Percentiles rank a stretch among this genome's conserved stretches.
Conservation (phyloP, 2,113 vertebrate species). For the Cercopithecus mona region DNA sequence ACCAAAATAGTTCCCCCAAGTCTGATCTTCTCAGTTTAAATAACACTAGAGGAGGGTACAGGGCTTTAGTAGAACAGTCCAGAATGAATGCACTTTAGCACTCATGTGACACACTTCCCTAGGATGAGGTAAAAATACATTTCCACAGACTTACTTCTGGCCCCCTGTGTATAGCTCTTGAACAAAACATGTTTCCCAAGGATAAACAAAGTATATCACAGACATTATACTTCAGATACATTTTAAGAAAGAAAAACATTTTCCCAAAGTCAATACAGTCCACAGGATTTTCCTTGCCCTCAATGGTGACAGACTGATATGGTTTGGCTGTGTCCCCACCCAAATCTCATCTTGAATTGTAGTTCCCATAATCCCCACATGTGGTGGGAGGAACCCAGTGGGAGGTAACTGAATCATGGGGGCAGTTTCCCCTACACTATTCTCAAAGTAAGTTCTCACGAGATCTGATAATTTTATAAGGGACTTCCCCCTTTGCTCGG, state of each 20-base stretch:
- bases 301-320: not conserved
- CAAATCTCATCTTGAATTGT: too few species aligned
- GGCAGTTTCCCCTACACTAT: too few species aligned
- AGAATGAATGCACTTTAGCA: not conserved
- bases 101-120: not conserved
- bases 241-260: conserved; percentile 22
- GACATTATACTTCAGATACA: not conserved
- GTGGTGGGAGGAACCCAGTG: too few species aligned
- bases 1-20: not conserved
- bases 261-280: not conserved
- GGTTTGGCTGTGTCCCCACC: too few species aligned
- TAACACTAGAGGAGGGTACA: not conserved
- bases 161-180: not conserved
- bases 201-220: not conserved
- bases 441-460: too few species aligned
- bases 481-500: too few species aligned
- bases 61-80: not conserved
- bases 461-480: too few species aligned
- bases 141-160: not conserved
- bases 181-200: not conserved
- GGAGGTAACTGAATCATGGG: too few species aligned
- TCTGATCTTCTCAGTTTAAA: conserved; percentile 11
- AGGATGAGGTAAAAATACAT: not conserved
- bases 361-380: too few species aligned
- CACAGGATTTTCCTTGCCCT: not conserved